Percentiles rank a stretch among this genome's conserved stretches.
Evolutionary conservation across 2,113 vertebrate genomes (phyloP).

Genomic region (Columba janthina): DNA sequence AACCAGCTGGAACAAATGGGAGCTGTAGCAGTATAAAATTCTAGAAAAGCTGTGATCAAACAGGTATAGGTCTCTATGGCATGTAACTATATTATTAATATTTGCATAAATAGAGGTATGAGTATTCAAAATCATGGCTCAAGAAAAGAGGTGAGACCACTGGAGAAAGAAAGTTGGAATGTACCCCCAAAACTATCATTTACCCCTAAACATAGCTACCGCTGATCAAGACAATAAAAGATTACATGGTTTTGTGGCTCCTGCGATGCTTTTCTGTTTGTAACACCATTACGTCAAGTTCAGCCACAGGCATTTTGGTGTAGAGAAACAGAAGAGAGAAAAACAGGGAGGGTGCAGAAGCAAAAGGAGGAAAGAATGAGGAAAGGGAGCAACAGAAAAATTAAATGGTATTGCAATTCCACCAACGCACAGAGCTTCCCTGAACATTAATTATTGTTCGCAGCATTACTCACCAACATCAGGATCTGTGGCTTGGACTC

Average conservation of each 20-base stretch:
- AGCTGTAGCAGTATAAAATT: neutral
- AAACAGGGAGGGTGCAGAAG: neutral
- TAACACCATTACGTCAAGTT: neutral
- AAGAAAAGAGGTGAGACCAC: neutral
- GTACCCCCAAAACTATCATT: neutral
- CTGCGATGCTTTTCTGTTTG: neutral
- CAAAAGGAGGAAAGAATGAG: neutral
- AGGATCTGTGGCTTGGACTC: constrained; percentile 92
- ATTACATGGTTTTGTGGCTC: neutral
- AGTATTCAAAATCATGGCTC: neutral
- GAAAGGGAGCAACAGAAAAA: neutral
- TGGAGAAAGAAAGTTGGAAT: neutral
- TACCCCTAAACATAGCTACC: neutral
- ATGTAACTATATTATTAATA: neutral
- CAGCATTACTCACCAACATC: constrained; percentile 83
- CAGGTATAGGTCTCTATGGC: neutral
- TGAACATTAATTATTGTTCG: neutral
- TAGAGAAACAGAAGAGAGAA: neutral
- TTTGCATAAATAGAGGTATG: neutral
- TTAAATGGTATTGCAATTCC: neutral
- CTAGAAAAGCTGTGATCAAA: constrained; percentile 42
- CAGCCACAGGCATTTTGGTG: neutral
- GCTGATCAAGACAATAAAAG: neutral
- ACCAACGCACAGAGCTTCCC: neutral
- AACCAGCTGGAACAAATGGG: constrained; percentile 49